A percentile compares a stretch with the other conserved stretches of the same genome.
Evolutionary conservation across 2,888 invertebrate genomes (phyloP).

Genomic region (Bombylius major): DNA sequence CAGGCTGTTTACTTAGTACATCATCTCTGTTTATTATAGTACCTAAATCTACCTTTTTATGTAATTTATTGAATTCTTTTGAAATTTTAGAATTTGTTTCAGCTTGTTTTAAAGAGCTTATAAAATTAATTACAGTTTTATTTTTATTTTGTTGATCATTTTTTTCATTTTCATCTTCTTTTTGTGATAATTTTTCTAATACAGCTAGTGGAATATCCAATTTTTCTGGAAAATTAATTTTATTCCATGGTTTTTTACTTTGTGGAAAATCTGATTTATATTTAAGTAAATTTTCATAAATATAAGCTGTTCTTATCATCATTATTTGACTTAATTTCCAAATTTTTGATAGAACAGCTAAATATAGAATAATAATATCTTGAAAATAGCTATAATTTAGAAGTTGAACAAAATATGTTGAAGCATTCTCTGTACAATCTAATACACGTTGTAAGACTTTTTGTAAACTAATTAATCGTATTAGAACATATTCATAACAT

Average conservation of each 20-base stretch:
- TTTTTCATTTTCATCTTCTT: not conserved
- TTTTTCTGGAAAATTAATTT: conserved; percentile 18
- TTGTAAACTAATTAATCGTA: conserved; percentile 23
- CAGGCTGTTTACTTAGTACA: not conserved
- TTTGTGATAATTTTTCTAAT: not conserved
- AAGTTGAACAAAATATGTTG: conserved; percentile 24
- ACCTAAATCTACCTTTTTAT: conserved; percentile 12
- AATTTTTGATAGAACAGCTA: conserved; percentile 27
- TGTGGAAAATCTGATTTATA: conserved; percentile 22
- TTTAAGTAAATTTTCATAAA: conserved; percentile 20
- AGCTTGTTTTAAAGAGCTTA: no score
- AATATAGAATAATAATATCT: conserved; percentile 25
- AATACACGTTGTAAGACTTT: conserved; percentile 24
- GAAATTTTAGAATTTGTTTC: no score
- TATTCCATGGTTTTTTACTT: conserved; percentile 17
- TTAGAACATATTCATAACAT: conserved; percentile 24
- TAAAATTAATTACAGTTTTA: not conserved
- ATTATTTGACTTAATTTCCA: conserved; percentile 20
- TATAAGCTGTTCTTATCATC: conserved; percentile 17
- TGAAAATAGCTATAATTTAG: conserved; percentile 26
- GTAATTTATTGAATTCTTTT: not conserved
- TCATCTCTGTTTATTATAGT: conserved; percentile 13
- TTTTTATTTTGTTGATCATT: not conserved
- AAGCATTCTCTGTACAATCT: conserved; percentile 23
- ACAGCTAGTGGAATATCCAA: conserved; percentile 7